These are phyloP conservation scores for Sebastes trivittatus DNA, from an alignment of 2,797 vertebrate species.

Conservation along the genomic window DNA sequence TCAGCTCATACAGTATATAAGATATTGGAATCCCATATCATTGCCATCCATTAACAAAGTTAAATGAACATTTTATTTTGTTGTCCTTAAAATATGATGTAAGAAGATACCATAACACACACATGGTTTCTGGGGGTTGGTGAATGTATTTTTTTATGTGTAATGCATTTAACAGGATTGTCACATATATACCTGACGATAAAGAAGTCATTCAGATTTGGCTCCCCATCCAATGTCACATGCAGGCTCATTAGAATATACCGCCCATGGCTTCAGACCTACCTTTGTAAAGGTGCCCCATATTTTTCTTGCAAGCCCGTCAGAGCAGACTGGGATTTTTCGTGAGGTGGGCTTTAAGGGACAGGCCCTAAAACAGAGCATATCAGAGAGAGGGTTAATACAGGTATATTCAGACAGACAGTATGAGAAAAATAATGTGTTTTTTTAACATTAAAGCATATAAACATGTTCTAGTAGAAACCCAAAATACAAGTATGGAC, in stretches of 20 bases:
- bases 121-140: neutral
- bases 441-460: neutral
- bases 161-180: neutral
- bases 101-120: neutral
- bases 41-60: neutral
- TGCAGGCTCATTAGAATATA: too few relatives aligned
- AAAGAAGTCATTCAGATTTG: neutral
- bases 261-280: too few relatives aligned
- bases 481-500: neutral
- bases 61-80: neutral
- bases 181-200: neutral
- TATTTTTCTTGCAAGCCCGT: too few relatives aligned
- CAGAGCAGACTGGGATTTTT: too few relatives aligned
- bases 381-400: too few relatives aligned
- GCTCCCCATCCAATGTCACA: too few relatives aligned
- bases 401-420: too few relatives aligned
- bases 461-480: neutral
- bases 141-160: neutral
- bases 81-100: neutral
- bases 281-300: neutral
- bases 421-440: too few relatives aligned
- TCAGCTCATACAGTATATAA: neutral
- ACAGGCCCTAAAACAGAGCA: too few relatives aligned
- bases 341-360: rapidly evolving
- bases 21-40: neutral